Conservation (phyloP, 1,140 invertebrate genomes). For the Drosophila kurseongensis region DNA sequence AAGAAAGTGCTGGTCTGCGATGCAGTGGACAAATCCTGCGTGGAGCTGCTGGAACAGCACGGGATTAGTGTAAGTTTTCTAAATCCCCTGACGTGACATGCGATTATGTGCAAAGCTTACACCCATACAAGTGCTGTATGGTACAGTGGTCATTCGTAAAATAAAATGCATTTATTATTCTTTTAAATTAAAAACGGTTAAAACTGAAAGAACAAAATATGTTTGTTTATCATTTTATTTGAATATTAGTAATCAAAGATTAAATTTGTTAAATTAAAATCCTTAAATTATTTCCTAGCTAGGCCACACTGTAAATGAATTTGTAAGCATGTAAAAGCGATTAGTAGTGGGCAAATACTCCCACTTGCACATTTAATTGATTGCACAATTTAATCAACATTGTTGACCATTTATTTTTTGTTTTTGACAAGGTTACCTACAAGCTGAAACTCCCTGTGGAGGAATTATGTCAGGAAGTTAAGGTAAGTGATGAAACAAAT, state of each 20-base stretch:
- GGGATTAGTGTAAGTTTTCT: slow-evolving; percentile 89
- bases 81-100: not conserved
- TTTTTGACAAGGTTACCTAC: slow-evolving; percentile 68
- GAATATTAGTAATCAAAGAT: no score
- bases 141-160: slow-evolving; percentile 11
- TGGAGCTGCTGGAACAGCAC: slow-evolving; percentile 90
- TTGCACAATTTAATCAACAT: slow-evolving; percentile 50
- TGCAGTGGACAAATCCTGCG: slow-evolving; percentile 94
- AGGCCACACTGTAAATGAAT: slow-evolving; percentile 3
- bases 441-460: slow-evolving; percentile 94
- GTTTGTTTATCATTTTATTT: no score
- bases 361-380: slow-evolving; percentile 29
- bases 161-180: no score
- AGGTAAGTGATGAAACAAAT: slow-evolving; percentile 87
- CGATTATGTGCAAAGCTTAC: slow-evolving; percentile 4
- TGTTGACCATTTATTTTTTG: slow-evolving; percentile 38
- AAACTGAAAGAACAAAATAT: no score
- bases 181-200: no score
- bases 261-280: no score
- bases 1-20: slow-evolving; percentile 95
- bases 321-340: not conserved
- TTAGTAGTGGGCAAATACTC: slow-evolving; percentile 2
- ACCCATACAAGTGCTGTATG: slow-evolving; percentile 20
- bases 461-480: slow-evolving; percentile 93
- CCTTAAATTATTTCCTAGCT: no score